Percentiles rank a stretch among this genome's conserved stretches.
Conservation (phyloP, 2,888 invertebrate genomes). For the Amitus sp. region DNA sequence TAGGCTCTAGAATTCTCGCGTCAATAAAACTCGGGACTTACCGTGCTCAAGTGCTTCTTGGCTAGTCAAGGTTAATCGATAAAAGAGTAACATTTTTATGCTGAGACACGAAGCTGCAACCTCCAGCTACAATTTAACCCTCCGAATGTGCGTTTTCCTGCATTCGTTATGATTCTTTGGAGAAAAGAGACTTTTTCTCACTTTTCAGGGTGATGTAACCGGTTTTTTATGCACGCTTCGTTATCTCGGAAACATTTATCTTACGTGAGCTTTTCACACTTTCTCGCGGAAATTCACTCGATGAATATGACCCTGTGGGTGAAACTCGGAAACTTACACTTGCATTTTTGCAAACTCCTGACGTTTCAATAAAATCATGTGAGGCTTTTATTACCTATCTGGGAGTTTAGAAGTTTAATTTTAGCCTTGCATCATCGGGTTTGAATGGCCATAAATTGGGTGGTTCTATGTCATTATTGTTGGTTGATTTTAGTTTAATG, state of each 20-base stretch:
- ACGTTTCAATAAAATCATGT: too few relatives aligned
- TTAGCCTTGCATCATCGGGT: too few relatives aligned
- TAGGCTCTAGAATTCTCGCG: constrained; percentile 16
- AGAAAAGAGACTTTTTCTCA: not conserved
- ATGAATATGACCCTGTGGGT: not conserved
- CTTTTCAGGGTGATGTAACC: not conserved
- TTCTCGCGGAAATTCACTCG: not conserved
- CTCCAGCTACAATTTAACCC: not conserved
- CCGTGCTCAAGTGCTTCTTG: constrained; percentile 18
- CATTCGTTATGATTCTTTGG: not conserved
- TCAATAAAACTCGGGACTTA: constrained; percentile 22
- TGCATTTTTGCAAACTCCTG: not conserved
- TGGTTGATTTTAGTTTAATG: too few relatives aligned
- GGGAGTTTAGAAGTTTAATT: too few relatives aligned
- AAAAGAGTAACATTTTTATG: constrained; percentile 12
- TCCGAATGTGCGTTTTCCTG: constrained; percentile 2
- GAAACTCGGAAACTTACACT: not conserved
- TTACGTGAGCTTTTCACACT: not conserved
- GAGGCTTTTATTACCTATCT: too few relatives aligned
- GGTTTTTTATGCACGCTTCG: not conserved
- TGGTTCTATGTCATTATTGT: too few relatives aligned
- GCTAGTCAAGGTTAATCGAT: constrained; percentile 31
- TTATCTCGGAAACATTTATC: not conserved
- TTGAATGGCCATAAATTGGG: too few relatives aligned
- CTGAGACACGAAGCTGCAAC: constrained; percentile 6